Base-by-base conservation (phyloP, 2,888 invertebrate genomes). In the Bombylius major region DNA sequence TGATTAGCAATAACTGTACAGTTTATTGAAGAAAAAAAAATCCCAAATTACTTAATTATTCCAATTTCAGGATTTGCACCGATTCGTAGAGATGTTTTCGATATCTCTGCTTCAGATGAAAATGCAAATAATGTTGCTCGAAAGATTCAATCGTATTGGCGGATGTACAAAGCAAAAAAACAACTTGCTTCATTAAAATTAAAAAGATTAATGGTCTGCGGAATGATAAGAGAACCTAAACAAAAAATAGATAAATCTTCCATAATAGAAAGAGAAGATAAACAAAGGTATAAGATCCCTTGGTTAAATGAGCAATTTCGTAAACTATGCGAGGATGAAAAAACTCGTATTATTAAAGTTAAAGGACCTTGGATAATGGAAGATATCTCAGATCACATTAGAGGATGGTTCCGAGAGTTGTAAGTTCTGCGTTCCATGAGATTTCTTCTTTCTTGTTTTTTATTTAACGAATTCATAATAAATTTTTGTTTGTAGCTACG, bases 391-490 rank as follows among this genome's bases (percentile, higher is more conserved):
- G 86, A 86, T 60, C 84, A 87, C 68, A 82, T 89, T 59, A 75
- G 87, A 39, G 81, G 79, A 58, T 88, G 87, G 87, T 86, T 87
- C 66, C 65, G 77, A 42, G 73, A 80, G 61, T 86, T 83, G 82
- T 83, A 81, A 64, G 34, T 13, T 45, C 47, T 50, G 4, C 2
- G 9, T 36, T 53, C 9, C 6, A 5, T 31, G 8, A 32, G n/a
- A 34, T 36, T 23, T 23, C 23, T 23, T 23, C 23, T 23, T 23
- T 23, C 46, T 53, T 5, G 6, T 39, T n/a, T 36, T 36, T 11
- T 34, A 34, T 23, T 44, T 39, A 50, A 49, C 44, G 51, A 45
- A 12, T n/a, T 13, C 34, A 12, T 52, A 3, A 31, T 23, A 23
- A 14, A 31, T 44, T 56, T 23, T 57, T 52, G 8, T 12, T 54